These are phyloP conservation scores for Nasonia vitripennis DNA, from an alignment of 1,140 invertebrate genomes.

Conservation along the genomic window DNA sequence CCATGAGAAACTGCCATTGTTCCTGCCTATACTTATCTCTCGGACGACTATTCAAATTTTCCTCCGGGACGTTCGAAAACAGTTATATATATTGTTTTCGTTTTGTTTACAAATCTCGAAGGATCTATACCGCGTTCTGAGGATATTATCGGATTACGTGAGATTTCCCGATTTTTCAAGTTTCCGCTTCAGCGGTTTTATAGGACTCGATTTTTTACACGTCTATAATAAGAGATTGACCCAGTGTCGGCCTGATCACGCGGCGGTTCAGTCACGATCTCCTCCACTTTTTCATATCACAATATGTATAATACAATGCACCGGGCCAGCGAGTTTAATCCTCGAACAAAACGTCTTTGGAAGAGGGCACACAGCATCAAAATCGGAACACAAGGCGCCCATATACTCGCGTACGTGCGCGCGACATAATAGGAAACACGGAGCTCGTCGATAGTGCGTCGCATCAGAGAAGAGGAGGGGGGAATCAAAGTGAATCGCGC, in stretches of 20 bases:
- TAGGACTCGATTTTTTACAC: not conserved
- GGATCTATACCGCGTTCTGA: not conserved
- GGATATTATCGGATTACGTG: not conserved
- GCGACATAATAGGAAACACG: slow-evolving; percentile 53
- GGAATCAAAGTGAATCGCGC: slow-evolving; percentile 29
- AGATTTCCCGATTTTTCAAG: not conserved
- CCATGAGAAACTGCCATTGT: not conserved
- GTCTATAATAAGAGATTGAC: not conserved
- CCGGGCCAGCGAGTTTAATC: slow-evolving; percentile 20
- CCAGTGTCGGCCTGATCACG: not conserved
- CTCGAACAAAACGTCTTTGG: not conserved
- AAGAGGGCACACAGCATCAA: not conserved
- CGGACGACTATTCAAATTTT: not conserved
- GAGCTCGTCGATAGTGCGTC: slow-evolving; percentile 34
- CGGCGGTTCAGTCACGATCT: slow-evolving; percentile 8
- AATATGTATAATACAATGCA: not conserved
- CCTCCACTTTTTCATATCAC: slow-evolving; percentile 9
- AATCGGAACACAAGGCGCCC: not conserved
- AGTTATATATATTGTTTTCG: not conserved
- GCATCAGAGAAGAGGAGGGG: slow-evolving; percentile 26
- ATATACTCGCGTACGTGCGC: slow-evolving; percentile 16
- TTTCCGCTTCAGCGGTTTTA: not conserved
- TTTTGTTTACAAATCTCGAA: not conserved
- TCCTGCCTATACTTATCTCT: not conserved
- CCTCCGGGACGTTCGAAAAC: not conserved